A percentile compares a stretch with the other conserved stretches of the same genome.
These are phyloP conservation scores for Linepithema humile DNA, from an alignment of 1,140 invertebrate species.

Conservation along the genomic window DNA sequence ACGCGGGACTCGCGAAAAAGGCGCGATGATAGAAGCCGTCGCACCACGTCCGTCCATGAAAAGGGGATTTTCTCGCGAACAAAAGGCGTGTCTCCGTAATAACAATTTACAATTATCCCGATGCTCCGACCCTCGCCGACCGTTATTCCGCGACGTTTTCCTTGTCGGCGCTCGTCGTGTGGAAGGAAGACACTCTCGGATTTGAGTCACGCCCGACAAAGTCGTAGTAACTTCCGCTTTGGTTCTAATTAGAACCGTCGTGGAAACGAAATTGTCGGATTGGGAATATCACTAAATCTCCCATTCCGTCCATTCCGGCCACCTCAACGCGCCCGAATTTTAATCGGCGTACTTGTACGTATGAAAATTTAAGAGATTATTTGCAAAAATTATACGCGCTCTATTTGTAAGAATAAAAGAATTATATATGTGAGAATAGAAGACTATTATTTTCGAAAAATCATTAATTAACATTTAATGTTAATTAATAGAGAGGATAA, in stretches of 20 bases:
- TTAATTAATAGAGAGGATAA: neutral
- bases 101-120: conserved; percentile 58
- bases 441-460: neutral
- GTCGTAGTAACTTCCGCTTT: conserved; percentile 41
- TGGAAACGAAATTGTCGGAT: neutral
- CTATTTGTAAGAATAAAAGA: neutral
- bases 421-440: neutral
- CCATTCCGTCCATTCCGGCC: neutral
- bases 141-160: neutral
- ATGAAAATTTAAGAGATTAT: neutral
- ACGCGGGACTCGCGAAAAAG: conserved; percentile 5
- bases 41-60: conserved; percentile 24
- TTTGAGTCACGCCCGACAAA: conserved; percentile 45
- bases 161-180: neutral
- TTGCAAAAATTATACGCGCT: neutral
- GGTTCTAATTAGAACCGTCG: conserved; percentile 46
- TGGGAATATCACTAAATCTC: neutral
- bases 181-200: neutral
- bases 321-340: neutral
- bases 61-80: conserved; percentile 33
- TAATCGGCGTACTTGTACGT: neutral
- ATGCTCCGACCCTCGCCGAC: neutral
- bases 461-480: neutral
- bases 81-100: conserved; percentile 37
- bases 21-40: conserved; percentile 23